phyloP scores from a whole-genome alignment of 1,140 invertebrate genomes.

The Phthorimaea operculella region DNA sequence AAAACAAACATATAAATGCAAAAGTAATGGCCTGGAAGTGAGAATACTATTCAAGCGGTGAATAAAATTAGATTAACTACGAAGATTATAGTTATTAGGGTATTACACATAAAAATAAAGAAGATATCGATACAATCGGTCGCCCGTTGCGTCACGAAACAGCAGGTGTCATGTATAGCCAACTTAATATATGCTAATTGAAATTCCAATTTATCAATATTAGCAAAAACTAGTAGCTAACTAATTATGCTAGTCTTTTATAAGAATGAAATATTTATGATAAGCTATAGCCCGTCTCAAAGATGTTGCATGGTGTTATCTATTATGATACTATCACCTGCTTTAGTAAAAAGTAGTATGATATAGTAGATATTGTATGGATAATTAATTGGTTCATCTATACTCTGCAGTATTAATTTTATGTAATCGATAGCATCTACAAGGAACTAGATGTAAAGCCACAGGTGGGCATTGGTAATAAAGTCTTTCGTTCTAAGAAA shows the following conservation, averaged over 20 bases:
- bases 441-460: too few relatives aligned
- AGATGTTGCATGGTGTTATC: background rate
- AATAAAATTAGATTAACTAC: background rate
- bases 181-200: constrained; percentile 1
- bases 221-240: constrained; percentile 4
- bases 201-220: constrained; percentile 2
- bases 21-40: too few relatives aligned
- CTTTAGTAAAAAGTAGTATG: background rate
- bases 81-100: background rate
- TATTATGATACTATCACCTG: constrained; percentile 1
- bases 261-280: constrained; percentile 2
- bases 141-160: background rate
- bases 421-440: too few relatives aligned
- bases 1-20: too few relatives aligned
- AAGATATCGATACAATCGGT: background rate
- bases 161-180: background rate
- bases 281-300: background rate
- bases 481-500: too few relatives aligned
- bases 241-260: background rate
- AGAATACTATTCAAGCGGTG: too few relatives aligned
- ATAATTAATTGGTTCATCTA: too few relatives aligned
- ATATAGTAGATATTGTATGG: too few relatives aligned
- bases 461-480: too few relatives aligned
- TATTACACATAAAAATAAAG: background rate
- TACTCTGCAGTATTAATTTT: too few relatives aligned